Evolutionary conservation across 2,113 vertebrate genomes (phyloP), one percentile per base, ranked within the genome.

Genomic region (Oncorhynchus clarkii): DNA sequence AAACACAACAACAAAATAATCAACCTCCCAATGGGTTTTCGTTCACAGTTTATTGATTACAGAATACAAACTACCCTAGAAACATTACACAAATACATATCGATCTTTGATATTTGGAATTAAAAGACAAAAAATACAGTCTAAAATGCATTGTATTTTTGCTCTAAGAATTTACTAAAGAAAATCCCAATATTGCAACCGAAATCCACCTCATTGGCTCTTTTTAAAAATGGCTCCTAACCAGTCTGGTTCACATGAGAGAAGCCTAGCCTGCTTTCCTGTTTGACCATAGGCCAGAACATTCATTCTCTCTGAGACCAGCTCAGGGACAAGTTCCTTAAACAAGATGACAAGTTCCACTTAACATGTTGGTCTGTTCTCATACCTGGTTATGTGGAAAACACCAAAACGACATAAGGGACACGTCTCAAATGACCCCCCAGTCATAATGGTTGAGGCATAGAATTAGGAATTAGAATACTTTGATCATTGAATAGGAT

Each of bases 1-100:
- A 51, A 39, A 51, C 49, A 51, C 49, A 51, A 51, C 14, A 51
- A 4, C 12, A 54, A 14, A 54, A 54, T 5, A 54, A 54, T 54
- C 51, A 18, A 18, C 12, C 51, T 16, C 51, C 5, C 54, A 80
- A 78, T 8, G 14, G 74, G 80, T 54, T 88, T 84, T 85, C 24
- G 67, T 78, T 85, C 67, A 67, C 29, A 64, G 34, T 91, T 89
- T 89, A 88, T 68, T 68, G 31, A 89, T 89, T 68, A 82, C 57
- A 88, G 68, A 82, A 85, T 88, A 76, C 77, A 84, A 80, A 79
- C 81, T 89, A 89, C 82, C 81, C 14, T 80, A 76, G 76, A 79
- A 29, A 65, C 27, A 77, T 67, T 73, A 76, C 29, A 78, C 85
- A 90, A 85, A 71, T 82, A 90, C 84, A 89, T 70, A 20, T 77